Base-by-base conservation (phyloP, 2,113 vertebrate species). In the Taurulus bubalis region DNA sequence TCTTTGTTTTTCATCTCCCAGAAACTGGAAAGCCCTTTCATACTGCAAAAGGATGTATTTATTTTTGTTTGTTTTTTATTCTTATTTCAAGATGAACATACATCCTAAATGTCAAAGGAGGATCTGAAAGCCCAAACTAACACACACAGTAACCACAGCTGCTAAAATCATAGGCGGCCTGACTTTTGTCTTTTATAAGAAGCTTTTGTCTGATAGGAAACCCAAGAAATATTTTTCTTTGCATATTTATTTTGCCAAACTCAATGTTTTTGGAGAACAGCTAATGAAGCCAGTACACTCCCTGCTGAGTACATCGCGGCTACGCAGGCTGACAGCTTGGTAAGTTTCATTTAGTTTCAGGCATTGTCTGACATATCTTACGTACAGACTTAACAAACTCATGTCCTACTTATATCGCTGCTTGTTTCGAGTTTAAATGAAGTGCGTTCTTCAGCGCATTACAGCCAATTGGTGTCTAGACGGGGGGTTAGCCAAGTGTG, bases 1-100 rank as follows among this genome's bases (percentile, higher is more conserved):
- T 82, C 79, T 90, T 85, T 77, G 85, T 87, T 84, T 83, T 79
- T 6, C 47, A 22, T 66, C 69, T 68, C 32, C 1, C 1, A 28
- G 22, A 49, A 68, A 18, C 9, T 1, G 8, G 15, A 56, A 53
- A 42, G 6, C 58, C 16, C n/a, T 66, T 16, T 42, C 11, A 2
- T 7, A 20, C 14, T 14, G 68, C 7, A 18, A 24, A 11, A 53
- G 6, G 20, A 51, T 5, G 16, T 8, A 24, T 9, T 8, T 56
- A 0, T 2, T 1, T 24, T 11, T 15, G 2, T n/a, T 24, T 34
- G 1, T 38, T 38, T n/a, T 24, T 14, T 59, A 3, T 69, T 15
- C 18, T 40, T 28, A 15, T 22, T 20, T 28, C 4, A 63, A 32
- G 26, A 30, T 56, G 12, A 28, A 32, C 28, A 16, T 0, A 28